A percentile compares a stretch with the other conserved stretches of the same genome.
Evolutionary conservation across 2,113 vertebrate species (phyloP).

Genomic region (Mola mola): DNA sequence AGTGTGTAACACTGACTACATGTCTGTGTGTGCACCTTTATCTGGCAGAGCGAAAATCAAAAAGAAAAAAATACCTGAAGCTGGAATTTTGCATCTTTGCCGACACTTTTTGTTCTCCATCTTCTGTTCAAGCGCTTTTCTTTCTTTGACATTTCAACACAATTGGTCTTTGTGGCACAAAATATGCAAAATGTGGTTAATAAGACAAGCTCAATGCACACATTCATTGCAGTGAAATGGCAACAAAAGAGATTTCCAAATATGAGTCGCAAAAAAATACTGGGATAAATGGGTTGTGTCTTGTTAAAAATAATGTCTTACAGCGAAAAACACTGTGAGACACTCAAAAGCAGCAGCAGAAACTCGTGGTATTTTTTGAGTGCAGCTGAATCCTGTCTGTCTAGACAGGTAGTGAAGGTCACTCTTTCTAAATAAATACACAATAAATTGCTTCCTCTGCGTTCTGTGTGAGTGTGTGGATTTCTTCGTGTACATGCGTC

Average conservation of each 20-base stretch:
- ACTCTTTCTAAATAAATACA: not conserved
- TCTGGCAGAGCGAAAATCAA: constrained; percentile 7
- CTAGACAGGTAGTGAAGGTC: too few species aligned
- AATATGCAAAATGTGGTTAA: constrained; percentile 84
- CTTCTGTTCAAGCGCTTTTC: constrained; percentile 98
- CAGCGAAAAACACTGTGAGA: constrained; percentile 1
- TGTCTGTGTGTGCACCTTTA: constrained; percentile 20
- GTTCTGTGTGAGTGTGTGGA: constrained; percentile 6
- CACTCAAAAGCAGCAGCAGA: constrained; percentile 15
- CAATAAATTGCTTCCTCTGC: not conserved
- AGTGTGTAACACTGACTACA: not conserved
- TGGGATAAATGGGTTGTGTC: constrained; percentile 8
- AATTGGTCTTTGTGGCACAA: constrained; percentile 93
- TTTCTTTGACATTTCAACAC: constrained; percentile 99
- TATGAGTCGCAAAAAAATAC: constrained; percentile 46
- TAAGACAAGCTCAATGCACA: constrained; percentile 74
- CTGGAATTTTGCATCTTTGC: constrained; percentile 99
- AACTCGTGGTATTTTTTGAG: constrained; percentile 2
- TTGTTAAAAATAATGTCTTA: too few species aligned
- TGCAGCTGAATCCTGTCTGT: constrained; percentile 1
- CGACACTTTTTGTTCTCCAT: constrained; percentile 99
- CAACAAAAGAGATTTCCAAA: constrained; percentile 17
- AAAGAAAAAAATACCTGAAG: constrained; percentile 92
- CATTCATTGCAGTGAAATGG: constrained; percentile 53
- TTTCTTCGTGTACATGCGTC: not conserved